Evolutionary conservation across 2,888 invertebrate genomes (phyloP), one percentile per base, ranked within the genome.

Genomic region (Prostheceraeus crozeri): DNA sequence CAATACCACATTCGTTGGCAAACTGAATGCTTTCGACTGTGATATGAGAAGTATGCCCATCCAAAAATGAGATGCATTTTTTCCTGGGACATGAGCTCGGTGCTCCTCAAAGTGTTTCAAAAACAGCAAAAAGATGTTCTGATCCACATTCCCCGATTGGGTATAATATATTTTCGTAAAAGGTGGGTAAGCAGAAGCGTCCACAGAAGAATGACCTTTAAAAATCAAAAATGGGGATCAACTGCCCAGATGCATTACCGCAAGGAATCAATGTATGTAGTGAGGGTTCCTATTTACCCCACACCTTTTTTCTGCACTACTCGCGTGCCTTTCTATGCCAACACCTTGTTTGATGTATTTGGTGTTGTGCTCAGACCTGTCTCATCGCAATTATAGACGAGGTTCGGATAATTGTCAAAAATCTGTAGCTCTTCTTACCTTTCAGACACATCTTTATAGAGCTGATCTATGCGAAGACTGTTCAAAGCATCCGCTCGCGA

Each of bases 381-480:
- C 48, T 48, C 23, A 28, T 48, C 40, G n/a, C 48, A 48, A 28
- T 48, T 48, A 28, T 48, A 48, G 27, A 48, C 48, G 23, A 48
- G 27, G 27, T 25, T 19, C 23, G 48, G 48, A 25, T 25, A 48
- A 21, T 48, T 19, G 4, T 48, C 27, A 48, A n/a, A n/a, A n/a
- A 48, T 23, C 48, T 19, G 25, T 8, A 48, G 23, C 23, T 48
- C 27, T 28, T 48, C 48, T 10, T 21, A 48, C 27, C 23, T 8
- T 25, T 21, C 23, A 6, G 48, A n/a, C n/a, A 28, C 48, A 48
- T 48, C 48, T 25, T 23, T 48, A 28, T 25, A 10, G 27, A 48
- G 27, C 27, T 48, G 48, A 25, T 48, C 48, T 23, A 21, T 4
- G 27, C 48, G 23, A 48, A 14, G 25, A 48, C 25, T 25, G 11